A percentile compares a stretch with the other conserved stretches of the same genome.
Evolutionary conservation across 2,113 vertebrate genomes (phyloP).

Genomic region (Chitala chitala): DNA sequence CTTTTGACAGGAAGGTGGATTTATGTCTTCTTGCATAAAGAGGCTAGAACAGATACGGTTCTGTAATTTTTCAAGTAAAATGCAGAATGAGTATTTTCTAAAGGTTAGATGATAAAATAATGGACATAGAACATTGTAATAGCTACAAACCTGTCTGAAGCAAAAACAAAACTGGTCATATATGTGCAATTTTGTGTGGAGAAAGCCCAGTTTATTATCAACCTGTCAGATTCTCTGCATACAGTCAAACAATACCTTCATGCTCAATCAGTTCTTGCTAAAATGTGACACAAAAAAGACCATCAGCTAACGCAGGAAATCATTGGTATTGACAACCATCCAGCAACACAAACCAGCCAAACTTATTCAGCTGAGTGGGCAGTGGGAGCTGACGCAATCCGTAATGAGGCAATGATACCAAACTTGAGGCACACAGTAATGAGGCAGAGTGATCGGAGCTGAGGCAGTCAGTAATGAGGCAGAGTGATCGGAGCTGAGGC

Average conservation of each 20-base stretch:
- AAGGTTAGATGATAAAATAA: not conserved
- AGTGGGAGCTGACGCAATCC: not conserved
- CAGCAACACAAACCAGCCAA: not conserved
- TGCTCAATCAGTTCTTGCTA: not conserved
- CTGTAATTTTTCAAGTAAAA: not conserved
- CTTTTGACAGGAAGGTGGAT: not conserved
- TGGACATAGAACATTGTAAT: not conserved
- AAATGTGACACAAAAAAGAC: not conserved
- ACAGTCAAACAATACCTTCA: not conserved
- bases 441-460: no score
- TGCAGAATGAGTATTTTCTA: not conserved
- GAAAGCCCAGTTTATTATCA: not conserved
- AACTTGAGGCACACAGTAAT: no score
- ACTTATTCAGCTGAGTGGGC: not conserved
- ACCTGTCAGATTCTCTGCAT: not conserved
- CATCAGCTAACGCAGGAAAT: not conserved
- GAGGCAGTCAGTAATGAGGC: no score
- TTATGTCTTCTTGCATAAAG: not conserved
- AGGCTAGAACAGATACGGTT: not conserved
- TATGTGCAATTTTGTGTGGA: not conserved
- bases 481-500: no score
- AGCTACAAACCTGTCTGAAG: not conserved
- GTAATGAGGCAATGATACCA: no score
- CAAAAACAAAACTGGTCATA: not conserved
- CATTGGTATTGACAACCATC: not conserved